A percentile compares a stretch with the other conserved stretches of the same genome.
These are phyloP conservation scores for Echiichthys vipera DNA, from an alignment of 2,797 vertebrate genomes.

Conservation along the genomic window DNA sequence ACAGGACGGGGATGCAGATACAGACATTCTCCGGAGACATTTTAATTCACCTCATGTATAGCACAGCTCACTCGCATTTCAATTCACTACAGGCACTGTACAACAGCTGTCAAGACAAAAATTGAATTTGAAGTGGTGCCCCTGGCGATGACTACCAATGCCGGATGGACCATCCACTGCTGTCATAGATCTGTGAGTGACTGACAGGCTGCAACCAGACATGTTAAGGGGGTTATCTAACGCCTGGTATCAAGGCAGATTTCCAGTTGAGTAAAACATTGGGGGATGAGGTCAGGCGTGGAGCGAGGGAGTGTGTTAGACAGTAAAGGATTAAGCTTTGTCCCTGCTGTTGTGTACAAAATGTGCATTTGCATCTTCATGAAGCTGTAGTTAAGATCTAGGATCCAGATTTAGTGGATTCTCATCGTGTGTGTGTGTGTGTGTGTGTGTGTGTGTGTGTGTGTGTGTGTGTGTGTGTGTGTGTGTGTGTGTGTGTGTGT, in stretches of 20 bases:
- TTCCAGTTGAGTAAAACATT: conserved; percentile 70
- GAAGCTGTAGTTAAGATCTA: conserved; percentile 90
- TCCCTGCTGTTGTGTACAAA: conserved; percentile 62
- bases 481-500: conserved; percentile 23
- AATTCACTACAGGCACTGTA: conserved; percentile 49
- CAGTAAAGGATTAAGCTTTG: conserved; percentile 72
- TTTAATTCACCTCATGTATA: conserved; percentile 58
- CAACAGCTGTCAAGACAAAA: conserved; percentile 54
- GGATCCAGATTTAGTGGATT: conserved; percentile 89
- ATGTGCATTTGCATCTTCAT: conserved; percentile 88
- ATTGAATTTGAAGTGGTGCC: conserved; percentile 50
- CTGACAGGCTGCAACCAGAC: conserved; percentile 68
- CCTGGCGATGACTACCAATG: conserved; percentile 53
- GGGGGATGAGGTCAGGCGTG: not conserved
- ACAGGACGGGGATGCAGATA: conserved; percentile 41
- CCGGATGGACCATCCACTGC: conserved; percentile 11
- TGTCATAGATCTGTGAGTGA: conserved; percentile 50
- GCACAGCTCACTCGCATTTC: conserved; percentile 48
- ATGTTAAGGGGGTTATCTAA: conserved; percentile 90
- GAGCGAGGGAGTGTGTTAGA: conserved; percentile 40
- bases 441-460: conserved; percentile 35
- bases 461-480: conserved; percentile 34
- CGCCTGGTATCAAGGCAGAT: conserved; percentile 90
- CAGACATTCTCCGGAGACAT: conserved; percentile 22
- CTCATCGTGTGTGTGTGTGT: conserved; percentile 76